These are phyloP conservation scores for Capreolus pygargus DNA, from an alignment of 2,113 vertebrate genomes.

Conservation along the genomic window DNA sequence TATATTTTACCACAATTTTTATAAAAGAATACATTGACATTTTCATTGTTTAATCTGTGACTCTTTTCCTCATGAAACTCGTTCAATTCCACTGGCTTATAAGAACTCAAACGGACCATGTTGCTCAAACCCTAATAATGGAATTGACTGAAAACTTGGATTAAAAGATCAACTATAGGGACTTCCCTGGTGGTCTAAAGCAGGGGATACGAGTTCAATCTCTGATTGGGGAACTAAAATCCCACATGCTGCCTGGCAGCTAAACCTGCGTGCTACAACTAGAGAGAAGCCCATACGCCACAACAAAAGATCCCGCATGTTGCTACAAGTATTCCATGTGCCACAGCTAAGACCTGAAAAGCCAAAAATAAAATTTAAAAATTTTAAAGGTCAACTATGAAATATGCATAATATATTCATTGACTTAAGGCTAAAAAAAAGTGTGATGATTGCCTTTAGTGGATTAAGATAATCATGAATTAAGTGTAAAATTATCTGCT, in stretches of 20 bases:
- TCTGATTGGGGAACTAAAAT: neutral
- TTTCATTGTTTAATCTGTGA: slow-evolving; percentile 1
- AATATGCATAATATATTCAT: slow-evolving; percentile 74
- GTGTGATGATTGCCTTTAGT: neutral
- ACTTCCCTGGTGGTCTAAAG: neutral
- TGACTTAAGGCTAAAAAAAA: slow-evolving; percentile 24
- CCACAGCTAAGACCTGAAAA: neutral
- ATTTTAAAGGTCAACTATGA: slow-evolving; percentile 27
- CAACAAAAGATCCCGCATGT: neutral
- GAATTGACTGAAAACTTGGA: slow-evolving; percentile 56
- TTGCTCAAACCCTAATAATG: slow-evolving; percentile 34
- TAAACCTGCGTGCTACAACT: neutral
- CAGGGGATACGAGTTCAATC: neutral
- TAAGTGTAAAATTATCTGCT: neutral
- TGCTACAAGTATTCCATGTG: neutral
- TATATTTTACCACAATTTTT: neutral
- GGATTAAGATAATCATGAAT: neutral
- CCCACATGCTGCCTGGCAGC: neutral
- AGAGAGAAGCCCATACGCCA: neutral
- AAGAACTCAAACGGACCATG: slow-evolving; percentile 29
- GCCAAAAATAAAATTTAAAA: neutral
- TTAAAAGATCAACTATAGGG: slow-evolving; percentile 74
- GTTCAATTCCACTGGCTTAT: neutral
- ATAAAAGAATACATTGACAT: neutral
- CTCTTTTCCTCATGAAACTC: slow-evolving; percentile 2